These are phyloP conservation scores for Antennarius striatus DNA, from an alignment of 2,113 vertebrate species.

Conservation along the genomic window DNA sequence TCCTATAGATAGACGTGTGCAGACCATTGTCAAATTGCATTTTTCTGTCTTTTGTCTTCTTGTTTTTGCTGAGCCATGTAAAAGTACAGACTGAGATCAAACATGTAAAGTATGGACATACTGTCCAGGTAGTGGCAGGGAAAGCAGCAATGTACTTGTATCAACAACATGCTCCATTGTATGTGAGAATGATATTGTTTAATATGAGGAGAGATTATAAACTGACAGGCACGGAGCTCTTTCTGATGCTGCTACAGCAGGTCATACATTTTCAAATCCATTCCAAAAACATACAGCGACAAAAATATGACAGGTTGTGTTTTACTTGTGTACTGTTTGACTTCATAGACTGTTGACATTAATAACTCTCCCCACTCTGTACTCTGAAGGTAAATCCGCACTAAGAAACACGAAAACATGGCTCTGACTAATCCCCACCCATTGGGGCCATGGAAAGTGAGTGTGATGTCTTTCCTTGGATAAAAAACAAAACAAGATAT, in stretches of 20 bases:
- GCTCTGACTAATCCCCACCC: conserved; percentile 90
- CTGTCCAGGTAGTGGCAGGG: conserved; percentile 5
- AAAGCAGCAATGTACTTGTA: neutral
- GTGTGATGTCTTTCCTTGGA: conserved; percentile 4
- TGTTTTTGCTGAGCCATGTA: conserved; percentile 54
- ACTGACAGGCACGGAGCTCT: too few species aligned
- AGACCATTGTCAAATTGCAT: conserved; percentile 46
- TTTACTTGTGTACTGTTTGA: neutral
- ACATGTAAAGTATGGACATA: conserved; percentile 20
- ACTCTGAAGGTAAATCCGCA: conserved; percentile 59
- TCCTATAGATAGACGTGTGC: conserved; percentile 17
- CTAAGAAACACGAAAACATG: conserved; percentile 80
- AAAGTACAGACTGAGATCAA: conserved; percentile 36
- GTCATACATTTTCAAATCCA: neutral
- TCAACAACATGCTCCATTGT: conserved; percentile 1
- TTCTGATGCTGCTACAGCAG: too few species aligned
- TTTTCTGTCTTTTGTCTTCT: conserved; percentile 37
- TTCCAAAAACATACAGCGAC: neutral
- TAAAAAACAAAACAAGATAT: neutral
- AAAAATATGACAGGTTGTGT: neutral
- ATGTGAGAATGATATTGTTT: neutral
- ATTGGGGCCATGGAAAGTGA: conserved; percentile 92
- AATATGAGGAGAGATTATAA: neutral
- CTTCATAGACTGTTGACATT: too few species aligned
- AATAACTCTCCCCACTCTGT: conserved; percentile 26